phyloP scores from a whole-genome alignment of 2,888 invertebrate genomes.

The Diachrysia chrysitis region DNA sequence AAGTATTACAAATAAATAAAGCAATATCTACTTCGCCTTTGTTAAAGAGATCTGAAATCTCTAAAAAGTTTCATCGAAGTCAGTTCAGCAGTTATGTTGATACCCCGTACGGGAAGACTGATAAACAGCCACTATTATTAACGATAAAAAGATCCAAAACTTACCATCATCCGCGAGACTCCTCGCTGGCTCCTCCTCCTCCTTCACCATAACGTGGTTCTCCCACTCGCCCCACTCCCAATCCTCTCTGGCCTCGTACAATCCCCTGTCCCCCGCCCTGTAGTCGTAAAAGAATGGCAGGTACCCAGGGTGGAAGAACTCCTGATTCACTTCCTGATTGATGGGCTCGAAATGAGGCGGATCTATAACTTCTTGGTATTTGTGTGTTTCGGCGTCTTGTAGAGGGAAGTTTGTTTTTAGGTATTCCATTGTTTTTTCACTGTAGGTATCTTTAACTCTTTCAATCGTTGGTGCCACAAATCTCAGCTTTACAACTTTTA shows the following conservation, averaged over 20 bases:
- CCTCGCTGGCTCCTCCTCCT: conserved; percentile 67
- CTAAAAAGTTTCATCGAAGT: too few relatives aligned
- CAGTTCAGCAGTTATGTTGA: too few relatives aligned
- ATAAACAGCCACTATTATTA: background rate
- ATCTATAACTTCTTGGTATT: conserved; percentile 48
- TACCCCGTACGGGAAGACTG: too few relatives aligned
- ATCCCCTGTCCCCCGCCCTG: conserved; percentile 61
- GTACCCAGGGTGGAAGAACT: conserved; percentile 64
- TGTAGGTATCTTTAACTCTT: background rate
- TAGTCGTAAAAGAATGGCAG: conserved; percentile 76
- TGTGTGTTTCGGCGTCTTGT: conserved; percentile 54
- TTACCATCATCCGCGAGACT: conserved; percentile 75
- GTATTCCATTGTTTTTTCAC: conserved; percentile 68
- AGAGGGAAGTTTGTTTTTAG: conserved; percentile 67
- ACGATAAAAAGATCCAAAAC: conserved; percentile 16
- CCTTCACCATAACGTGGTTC: conserved; percentile 70
- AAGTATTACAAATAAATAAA: too few relatives aligned
- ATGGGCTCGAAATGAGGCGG: conserved; percentile 40
- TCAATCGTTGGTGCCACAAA: too few relatives aligned
- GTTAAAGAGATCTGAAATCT: too few relatives aligned
- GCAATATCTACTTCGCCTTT: too few relatives aligned
- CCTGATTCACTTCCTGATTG: conserved; percentile 55
- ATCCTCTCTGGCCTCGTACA: conserved; percentile 49
- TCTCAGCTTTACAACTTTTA: too few relatives aligned
- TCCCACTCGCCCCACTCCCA: conserved; percentile 71